A percentile compares a stretch with the other conserved stretches of the same genome.
phyloP scores from a whole-genome alignment of 2,888 invertebrate genomes.

The Thelaira solivaga region DNA sequence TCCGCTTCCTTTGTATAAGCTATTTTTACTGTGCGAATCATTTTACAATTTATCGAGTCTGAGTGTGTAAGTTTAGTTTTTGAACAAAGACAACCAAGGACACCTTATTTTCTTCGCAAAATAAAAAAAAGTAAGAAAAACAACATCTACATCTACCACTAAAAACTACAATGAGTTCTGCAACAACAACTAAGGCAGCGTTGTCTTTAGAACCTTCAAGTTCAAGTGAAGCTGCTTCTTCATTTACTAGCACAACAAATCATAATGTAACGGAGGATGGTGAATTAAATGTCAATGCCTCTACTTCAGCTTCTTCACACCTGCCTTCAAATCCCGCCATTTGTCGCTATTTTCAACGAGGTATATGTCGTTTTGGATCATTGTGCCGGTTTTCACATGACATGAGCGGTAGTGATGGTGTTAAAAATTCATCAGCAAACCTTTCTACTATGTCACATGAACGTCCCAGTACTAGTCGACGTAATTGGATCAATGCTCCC shows the following conservation, averaged over 20 bases:
- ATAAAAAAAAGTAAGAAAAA: constrained; percentile 19
- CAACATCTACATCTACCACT: constrained; percentile 22
- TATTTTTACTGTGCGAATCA: constrained; percentile 15
- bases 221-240: constrained; percentile 46
- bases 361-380: constrained; percentile 75
- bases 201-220: constrained; percentile 48
- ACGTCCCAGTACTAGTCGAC: constrained; percentile 68
- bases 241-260: not conserved
- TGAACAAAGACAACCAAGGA: constrained; percentile 56
- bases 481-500: constrained; percentile 75
- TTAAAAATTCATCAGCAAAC: constrained; percentile 20
- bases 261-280: not conserved
- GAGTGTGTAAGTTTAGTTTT: constrained; percentile 18
- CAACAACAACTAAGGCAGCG: constrained; percentile 35
- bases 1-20: constrained; percentile 46
- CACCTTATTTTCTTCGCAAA: constrained; percentile 44
- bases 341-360: constrained; percentile 74
- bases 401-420: constrained; percentile 55
- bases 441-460: not conserved
- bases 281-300: constrained; percentile 45
- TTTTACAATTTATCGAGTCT: not conserved
- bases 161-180: constrained; percentile 46
- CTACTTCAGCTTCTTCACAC: constrained; percentile 51
- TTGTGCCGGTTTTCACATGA: constrained; percentile 75
- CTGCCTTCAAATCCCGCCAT: constrained; percentile 65